Conservation (phyloP, 2,888 invertebrate species). For the Acrobasis suavella region DNA sequence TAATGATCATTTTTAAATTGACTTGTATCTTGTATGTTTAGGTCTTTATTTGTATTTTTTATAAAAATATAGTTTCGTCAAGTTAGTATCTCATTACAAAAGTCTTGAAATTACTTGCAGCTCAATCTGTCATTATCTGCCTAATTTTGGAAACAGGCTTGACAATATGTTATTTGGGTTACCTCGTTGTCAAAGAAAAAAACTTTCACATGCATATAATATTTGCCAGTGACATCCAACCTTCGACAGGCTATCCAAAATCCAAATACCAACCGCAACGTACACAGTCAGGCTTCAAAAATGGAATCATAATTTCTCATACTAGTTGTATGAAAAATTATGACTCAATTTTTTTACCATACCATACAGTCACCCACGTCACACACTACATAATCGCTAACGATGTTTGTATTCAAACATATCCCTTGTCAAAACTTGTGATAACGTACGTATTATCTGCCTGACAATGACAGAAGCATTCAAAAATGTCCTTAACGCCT, state of each 20-base stretch:
- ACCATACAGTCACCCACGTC: conserved; percentile 5
- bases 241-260: not conserved
- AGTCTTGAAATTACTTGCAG: no score
- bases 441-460: conserved; percentile 39
- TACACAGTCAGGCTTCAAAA: not conserved
- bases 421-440: conserved; percentile 44
- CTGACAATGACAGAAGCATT: conserved; percentile 11
- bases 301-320: no score
- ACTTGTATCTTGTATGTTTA: no score
- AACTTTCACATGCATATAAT: not conserved
- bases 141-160: no score
- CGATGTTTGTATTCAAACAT: conserved; percentile 31
- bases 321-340: no score
- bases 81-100: no score
- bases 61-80: no score
- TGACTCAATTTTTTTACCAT: no score
- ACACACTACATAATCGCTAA: conserved; percentile 11
- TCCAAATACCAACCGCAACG: not conserved
- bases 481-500: not conserved
- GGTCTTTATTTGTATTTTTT: no score
- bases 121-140: no score
- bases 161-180: no score
- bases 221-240: not conserved
- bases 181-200: not conserved
- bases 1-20: no score